phyloP scores from a whole-genome alignment of 2,113 vertebrate genomes.

The Polyodon spathula region DNA sequence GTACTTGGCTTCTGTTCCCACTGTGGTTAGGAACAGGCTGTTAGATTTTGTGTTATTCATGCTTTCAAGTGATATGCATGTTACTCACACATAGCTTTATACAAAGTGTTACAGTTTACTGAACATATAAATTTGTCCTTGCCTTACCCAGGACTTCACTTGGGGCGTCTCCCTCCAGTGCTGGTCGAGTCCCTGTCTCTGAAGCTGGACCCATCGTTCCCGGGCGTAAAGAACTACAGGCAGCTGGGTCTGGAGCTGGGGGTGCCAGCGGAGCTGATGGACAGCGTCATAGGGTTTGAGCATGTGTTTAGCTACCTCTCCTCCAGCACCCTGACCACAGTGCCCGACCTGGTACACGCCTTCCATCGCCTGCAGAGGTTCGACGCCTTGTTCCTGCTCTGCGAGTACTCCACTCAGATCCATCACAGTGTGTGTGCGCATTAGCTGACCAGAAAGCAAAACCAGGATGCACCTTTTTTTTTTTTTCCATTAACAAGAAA shows the following conservation, averaged over 20 bases:
- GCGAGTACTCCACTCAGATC: conserved; percentile 23
- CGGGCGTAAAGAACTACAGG: conserved; percentile 33
- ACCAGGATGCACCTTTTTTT: neutral
- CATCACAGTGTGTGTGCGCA: neutral
- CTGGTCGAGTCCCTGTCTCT: conserved; percentile 32
- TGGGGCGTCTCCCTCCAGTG: conserved; percentile 36
- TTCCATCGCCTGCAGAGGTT: conserved; percentile 37
- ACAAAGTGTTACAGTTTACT: too few species aligned
- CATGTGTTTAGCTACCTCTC: conserved; percentile 31
- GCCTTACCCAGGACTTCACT: conserved; percentile 23
- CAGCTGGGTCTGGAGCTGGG: conserved; percentile 39
- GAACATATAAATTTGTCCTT: too few species aligned
- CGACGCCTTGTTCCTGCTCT: conserved; percentile 36
- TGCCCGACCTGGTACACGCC: conserved; percentile 27
- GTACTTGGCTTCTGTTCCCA: neutral
- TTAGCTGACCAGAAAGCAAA: neutral
- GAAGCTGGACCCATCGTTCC: conserved; percentile 33
- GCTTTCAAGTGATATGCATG: neutral
- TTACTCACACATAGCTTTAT: too few species aligned
- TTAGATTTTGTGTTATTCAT: neutral
- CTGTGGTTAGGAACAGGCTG: neutral
- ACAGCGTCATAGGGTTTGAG: conserved; percentile 31
- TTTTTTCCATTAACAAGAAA: too few species aligned
- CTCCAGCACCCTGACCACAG: neutral
- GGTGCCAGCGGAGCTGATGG: conserved; percentile 13